These are phyloP conservation scores for Amblyopsis rosae DNA, from an alignment of 2,113 vertebrate genomes.

Conservation along the genomic window DNA sequence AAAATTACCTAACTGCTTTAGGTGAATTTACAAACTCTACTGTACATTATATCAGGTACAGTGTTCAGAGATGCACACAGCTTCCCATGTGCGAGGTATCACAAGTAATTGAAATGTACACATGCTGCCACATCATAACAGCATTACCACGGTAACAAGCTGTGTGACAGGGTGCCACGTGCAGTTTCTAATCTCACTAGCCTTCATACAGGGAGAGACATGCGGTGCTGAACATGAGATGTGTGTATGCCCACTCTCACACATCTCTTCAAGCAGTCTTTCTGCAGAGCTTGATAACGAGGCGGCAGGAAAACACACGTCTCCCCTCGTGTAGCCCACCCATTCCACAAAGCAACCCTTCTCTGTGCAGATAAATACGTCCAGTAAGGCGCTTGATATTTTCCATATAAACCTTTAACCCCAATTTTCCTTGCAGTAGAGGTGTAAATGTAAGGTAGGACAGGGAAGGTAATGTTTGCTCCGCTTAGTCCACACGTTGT, in stretches of 20 bases:
- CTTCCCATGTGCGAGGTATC: slow-evolving; percentile 3
- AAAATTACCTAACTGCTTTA: too few relatives aligned
- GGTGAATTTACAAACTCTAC: too few relatives aligned
- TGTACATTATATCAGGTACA: too few relatives aligned
- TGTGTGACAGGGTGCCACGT: slow-evolving; percentile 42
- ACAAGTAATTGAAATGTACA: slow-evolving; percentile 19
- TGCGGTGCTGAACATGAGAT: neutral
- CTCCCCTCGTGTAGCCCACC: neutral
- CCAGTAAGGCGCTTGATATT: slow-evolving; percentile 32
- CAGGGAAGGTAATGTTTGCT: too few relatives aligned
- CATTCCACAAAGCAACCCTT: slow-evolving; percentile 6
- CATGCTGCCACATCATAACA: slow-evolving; percentile 35
- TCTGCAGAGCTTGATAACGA: too few relatives aligned
- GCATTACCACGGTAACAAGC: slow-evolving; percentile 23
- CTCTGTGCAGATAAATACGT: slow-evolving; percentile 31
- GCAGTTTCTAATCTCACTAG: slow-evolving; percentile 34
- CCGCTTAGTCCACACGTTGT: too few relatives aligned
- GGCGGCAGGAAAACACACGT: neutral
- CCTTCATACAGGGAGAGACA: neutral
- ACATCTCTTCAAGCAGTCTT: neutral
- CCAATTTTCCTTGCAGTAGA: slow-evolving; percentile 41
- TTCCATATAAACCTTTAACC: slow-evolving; percentile 49
- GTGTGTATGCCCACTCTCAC: slow-evolving; percentile 2
- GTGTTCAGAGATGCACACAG: too few relatives aligned
- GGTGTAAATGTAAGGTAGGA: neutral